A percentile compares a stretch with the other conserved stretches of the same genome.
Conservation (phyloP, 1,140 invertebrate genomes). For the Conopomorpha cramerella region DNA sequence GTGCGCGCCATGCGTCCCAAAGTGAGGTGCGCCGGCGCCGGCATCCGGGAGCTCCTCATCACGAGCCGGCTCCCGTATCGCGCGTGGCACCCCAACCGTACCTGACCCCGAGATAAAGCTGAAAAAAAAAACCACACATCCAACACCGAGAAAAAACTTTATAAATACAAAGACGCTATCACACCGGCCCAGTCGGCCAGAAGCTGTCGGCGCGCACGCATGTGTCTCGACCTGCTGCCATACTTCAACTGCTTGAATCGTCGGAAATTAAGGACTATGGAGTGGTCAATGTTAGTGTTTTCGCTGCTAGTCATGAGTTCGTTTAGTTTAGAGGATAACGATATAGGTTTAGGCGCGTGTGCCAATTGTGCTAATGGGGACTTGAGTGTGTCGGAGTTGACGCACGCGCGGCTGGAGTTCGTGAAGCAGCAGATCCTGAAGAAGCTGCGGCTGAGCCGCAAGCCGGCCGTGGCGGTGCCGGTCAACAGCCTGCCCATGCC, state of each 20-base stretch:
- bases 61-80: too few relatives aligned
- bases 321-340: slow-evolving; percentile 16
- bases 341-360: slow-evolving; percentile 19
- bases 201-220: slow-evolving; percentile 18
- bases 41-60: too few relatives aligned
- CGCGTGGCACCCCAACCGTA: too few relatives aligned
- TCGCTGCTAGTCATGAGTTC: slow-evolving; percentile 22
- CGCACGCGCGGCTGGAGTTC: slow-evolving; percentile 69
- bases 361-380: slow-evolving; percentile 35
- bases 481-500: slow-evolving; percentile 69
- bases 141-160: too few relatives aligned
- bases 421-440: slow-evolving; percentile 82
- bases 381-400: slow-evolving; percentile 33
- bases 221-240: slow-evolving; percentile 25
- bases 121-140: too few relatives aligned
- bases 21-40: too few relatives aligned
- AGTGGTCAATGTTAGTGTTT: slow-evolving; percentile 20
- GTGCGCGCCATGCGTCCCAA: too few relatives aligned
- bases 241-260: slow-evolving; percentile 37
- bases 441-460: slow-evolving; percentile 74
- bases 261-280: slow-evolving; percentile 21
- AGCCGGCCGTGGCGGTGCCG: slow-evolving; percentile 59
- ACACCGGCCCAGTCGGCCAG: slow-evolving; percentile 16
- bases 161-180: too few relatives aligned
- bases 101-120: too few relatives aligned